Base-by-base conservation (phyloP, 92 coral and sea anemone genomes). In the Zoanthus gigantus region DNA sequence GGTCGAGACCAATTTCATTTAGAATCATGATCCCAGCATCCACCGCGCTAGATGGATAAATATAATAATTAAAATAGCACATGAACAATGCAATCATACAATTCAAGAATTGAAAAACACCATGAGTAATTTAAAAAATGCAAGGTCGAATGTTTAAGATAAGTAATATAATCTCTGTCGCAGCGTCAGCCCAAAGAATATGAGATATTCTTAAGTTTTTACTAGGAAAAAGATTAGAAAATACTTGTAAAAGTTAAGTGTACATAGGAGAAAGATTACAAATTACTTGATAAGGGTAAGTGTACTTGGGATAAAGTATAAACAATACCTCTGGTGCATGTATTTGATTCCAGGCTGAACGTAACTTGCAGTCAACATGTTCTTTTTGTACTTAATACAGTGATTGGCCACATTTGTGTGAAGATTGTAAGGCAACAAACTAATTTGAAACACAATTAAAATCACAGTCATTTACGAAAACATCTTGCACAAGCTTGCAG, bases 1-100 rank as follows among this genome's bases (percentile, higher is more conserved):
- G 99, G 87, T 96, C 99, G 84, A 96, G 88, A 4, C 99, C 99
- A 66, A 96, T 89, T 84, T 96, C 99, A 74, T 95, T 96, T 67
- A 96, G 92, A 42, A 96, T 95, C 42, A 91, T 82, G 65, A 96
- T 91, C n/a, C 94, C 96, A 52, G 98, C 98, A 88, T 96, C 97
- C 45, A 95, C 92, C 9, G 99, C 99, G 42, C 99, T 95, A 72
- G 52, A 71, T 37, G 42, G 42, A 63, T 68, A 0, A 47, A 76
- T 3, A 48, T 28, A n/a, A 53, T 30, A 13, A 48, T 16, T 10
- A 69, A 10, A 69, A 23, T 8, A 61, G 29, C 7, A 6, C 9
- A 6, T 1, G 65, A 58, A 4, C n/a, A 13, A 10, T 9, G 42
- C 5, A 28, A 9, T 9, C 16, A 9, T 0, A 28, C 30, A 10